These are phyloP conservation scores for Leucophora obtusa DNA, from an alignment of 2,888 invertebrate species.

Conservation along the genomic window DNA sequence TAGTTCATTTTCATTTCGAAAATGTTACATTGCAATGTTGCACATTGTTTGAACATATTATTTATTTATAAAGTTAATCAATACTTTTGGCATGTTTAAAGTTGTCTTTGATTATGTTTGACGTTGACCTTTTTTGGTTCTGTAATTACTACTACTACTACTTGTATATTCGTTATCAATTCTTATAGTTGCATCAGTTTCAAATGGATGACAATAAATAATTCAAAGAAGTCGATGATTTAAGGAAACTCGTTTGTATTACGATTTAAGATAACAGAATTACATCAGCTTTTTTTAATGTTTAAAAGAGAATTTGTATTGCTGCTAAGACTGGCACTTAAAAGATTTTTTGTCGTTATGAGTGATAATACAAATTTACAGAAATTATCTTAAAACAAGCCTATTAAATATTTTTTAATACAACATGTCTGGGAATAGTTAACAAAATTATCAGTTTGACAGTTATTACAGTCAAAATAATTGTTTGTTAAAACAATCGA, in stretches of 20 bases:
- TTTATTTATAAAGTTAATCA: slow-evolving; percentile 3
- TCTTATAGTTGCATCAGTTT: neutral
- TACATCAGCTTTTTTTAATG: neutral
- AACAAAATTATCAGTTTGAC: no score
- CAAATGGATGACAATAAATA: neutral
- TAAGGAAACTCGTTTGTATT: neutral
- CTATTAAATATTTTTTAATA: no score
- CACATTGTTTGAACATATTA: neutral
- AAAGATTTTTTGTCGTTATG: no score
- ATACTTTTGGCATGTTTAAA: slow-evolving; percentile 10
- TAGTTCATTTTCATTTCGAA: slow-evolving; percentile 14
- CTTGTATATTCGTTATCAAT: neutral
- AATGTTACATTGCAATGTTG: slow-evolving; percentile 15
- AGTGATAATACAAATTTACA: no score
- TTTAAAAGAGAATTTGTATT: no score
- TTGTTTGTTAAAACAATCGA: no score
- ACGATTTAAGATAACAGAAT: neutral
- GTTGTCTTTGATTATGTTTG: slow-evolving; percentile 41
- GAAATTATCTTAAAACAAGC: neutral
- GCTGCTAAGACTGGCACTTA: no score
- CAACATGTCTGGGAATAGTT: no score
- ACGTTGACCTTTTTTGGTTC: slow-evolving; percentile 45
- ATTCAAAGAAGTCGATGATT: slow-evolving; percentile 1
- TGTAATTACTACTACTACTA: neutral
- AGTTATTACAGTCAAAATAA: no score